Evolutionary conservation across 2,888 invertebrate species (phyloP), one percentile per base, ranked within the genome.

Genomic region (Drosophila pegasa): DNA sequence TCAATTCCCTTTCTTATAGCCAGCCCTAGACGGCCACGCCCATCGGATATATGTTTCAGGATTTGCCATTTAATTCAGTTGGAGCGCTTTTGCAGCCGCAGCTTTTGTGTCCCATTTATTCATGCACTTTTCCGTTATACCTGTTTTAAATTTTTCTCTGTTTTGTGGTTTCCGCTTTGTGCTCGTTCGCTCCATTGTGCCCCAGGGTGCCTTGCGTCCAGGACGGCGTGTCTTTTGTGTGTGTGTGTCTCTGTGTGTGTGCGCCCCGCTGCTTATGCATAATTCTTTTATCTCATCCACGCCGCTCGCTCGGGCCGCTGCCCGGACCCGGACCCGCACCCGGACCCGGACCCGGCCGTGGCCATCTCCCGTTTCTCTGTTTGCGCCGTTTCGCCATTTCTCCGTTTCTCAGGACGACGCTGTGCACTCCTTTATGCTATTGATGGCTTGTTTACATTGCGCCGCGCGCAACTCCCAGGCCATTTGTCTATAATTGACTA

Each of bases 401-500:
- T 16, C 29, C 3, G 20, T 43, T 51, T 38, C 40, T 25, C 41
- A 35, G 33, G 48, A 48, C 48, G 14, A 18, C 20, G 38, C 43
- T 27, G 61, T 27, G 33, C 40, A 52, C 66, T 62, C 31, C 45
- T 50, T 59, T 59, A 59, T 82, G 78, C 84, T 83, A 83, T 83
- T 86, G 82, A 86, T 83, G 82, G 80, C 87, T 86, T 83, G 82
- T 83, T 83, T 83, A 83, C 87, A 83, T 80, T 76, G 86, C 77
- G 71, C 62, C 65, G 63, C 69, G 67, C 75, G 16, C 68, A 74
- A 67, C 80, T 86, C 82, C 80, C 82, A 61, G 71, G 86, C 84
- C 82, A 83, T 83, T 83, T 83, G 82, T 83, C 82, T 86, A 86
- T 83, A 83, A 83, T 86, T 83, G 82, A 83, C 82, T 83, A 83